phyloP scores from a whole-genome alignment of 2,888 invertebrate species.

The Thelaira solivaga region DNA sequence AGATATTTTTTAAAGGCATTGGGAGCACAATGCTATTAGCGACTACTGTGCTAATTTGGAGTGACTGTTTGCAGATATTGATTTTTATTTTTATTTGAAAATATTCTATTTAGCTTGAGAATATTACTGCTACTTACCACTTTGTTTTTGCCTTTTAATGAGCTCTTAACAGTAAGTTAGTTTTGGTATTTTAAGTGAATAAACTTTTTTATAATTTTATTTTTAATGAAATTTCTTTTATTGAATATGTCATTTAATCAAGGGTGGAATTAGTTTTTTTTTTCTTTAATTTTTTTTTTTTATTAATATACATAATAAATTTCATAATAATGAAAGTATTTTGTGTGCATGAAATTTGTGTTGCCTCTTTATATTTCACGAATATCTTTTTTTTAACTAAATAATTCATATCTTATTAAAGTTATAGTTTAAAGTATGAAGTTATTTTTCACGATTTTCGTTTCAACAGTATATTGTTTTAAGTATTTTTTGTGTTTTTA shows the following conservation, averaged over 20 bases:
- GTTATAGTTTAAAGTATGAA: not conserved
- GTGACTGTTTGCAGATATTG: no score
- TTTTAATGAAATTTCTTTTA: conserved; percentile 55
- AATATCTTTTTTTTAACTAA: conserved; percentile 25
- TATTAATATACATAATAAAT: conserved; percentile 57
- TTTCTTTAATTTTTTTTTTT: not conserved
- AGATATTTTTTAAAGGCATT: no score
- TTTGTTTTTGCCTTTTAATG: not conserved
- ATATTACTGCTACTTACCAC: not conserved
- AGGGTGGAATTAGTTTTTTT: conserved; percentile 16
- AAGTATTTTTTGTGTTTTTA: conserved; percentile 46
- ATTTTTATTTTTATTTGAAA: no score
- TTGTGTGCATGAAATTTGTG: conserved; percentile 60
- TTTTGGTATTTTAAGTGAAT: not conserved
- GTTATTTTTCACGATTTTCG: conserved; percentile 32
- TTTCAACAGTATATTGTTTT: conserved; percentile 44
- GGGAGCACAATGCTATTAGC: no score
- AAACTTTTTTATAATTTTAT: conserved; percentile 10
- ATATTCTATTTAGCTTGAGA: no score
- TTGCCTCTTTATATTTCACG: conserved; percentile 35
- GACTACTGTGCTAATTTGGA: no score
- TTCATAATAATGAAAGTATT: conserved; percentile 60
- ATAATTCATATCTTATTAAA: conserved; percentile 34
- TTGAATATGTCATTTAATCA: conserved; percentile 34
- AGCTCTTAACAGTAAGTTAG: no score